These are phyloP conservation scores for Holothuria scabra DNA, from an alignment of 53 echinoderm and acorn worm species.

Conservation along the genomic window DNA sequence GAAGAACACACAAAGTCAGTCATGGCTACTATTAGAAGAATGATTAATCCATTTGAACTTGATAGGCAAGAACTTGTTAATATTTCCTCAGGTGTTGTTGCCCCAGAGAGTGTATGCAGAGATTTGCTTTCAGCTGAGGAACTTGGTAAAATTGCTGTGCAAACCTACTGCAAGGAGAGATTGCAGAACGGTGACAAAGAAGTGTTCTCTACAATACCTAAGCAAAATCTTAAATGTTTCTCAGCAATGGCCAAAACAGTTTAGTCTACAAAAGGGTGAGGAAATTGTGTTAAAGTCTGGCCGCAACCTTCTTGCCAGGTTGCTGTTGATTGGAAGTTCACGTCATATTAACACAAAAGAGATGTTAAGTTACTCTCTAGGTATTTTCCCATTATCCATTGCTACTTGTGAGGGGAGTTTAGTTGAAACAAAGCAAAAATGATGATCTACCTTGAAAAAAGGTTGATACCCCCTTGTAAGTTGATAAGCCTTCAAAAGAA, in stretches of 20 bases:
- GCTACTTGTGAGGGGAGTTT: slow-evolving; percentile 30
- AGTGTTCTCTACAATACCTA: background rate
- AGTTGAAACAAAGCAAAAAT: slow-evolving; percentile 6
- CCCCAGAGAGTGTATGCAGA: background rate
- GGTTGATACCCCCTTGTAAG: slow-evolving; percentile 5
- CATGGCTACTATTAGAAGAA: slow-evolving; percentile 23
- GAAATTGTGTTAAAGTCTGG: background rate
- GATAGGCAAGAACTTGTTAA: slow-evolving; percentile 18
- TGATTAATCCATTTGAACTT: slow-evolving; percentile 48
- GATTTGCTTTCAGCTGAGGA: background rate
- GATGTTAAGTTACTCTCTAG: slow-evolving; percentile 3
- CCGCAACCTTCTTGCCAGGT: slow-evolving; percentile 26
- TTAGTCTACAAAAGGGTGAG: slow-evolving; percentile 9
- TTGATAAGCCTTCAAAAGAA: background rate
- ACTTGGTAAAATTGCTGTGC: slow-evolving; percentile 1
- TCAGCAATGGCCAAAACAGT: background rate
- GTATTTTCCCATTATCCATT: slow-evolving; percentile 22
- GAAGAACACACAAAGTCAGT: slow-evolving; percentile 25
- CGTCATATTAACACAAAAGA: slow-evolving; percentile 25
- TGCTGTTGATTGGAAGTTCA: slow-evolving; percentile 7
- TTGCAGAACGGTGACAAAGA: slow-evolving; percentile 23
- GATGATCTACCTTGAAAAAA: background rate
- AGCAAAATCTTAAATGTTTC: slow-evolving; percentile 3
- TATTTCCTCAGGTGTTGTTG: slow-evolving; percentile 30
- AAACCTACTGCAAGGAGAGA: slow-evolving; percentile 10